Percentiles rank a stretch among this genome's conserved stretches.
Conservation (phyloP, 2,888 invertebrate genomes). For the Autographa gamma region DNA sequence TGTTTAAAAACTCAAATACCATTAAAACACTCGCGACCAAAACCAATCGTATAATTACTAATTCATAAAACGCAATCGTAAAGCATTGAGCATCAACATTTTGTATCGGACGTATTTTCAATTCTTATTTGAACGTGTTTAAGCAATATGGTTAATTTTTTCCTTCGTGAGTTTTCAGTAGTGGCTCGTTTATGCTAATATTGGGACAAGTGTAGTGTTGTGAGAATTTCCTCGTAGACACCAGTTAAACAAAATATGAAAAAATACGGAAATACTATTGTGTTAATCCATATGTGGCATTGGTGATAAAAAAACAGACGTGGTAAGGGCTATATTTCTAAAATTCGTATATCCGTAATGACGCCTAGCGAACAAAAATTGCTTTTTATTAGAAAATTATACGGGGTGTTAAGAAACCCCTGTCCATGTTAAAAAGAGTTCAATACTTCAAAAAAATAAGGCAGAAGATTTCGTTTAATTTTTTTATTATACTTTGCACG, state of each 20-base stretch:
- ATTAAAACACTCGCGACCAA: slow-evolving; percentile 10
- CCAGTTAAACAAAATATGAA: background rate
- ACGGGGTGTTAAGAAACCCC: too few relatives aligned
- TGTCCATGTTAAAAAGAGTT: too few relatives aligned
- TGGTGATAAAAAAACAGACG: background rate
- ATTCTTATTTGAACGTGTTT: slow-evolving; percentile 13
- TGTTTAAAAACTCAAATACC: slow-evolving; percentile 11
- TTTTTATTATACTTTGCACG: too few relatives aligned
- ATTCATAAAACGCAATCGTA: slow-evolving; percentile 18
- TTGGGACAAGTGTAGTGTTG: background rate
- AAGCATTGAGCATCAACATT: slow-evolving; percentile 15
- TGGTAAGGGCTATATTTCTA: background rate
- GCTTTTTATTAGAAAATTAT: too few relatives aligned
- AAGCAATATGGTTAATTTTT: background rate
- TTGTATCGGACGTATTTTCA: slow-evolving; percentile 2
- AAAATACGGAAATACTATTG: background rate
- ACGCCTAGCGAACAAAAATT: too few relatives aligned
- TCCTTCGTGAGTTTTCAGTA: background rate
- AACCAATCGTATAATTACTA: slow-evolving; percentile 33
- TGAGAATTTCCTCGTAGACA: background rate
- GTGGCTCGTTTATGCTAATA: background rate
- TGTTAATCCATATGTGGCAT: background rate
- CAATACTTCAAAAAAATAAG: too few relatives aligned
- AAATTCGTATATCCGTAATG: too few relatives aligned
- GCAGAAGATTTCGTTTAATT: too few relatives aligned